Evolutionary conservation across 2,113 vertebrate genomes (phyloP), one percentile per base, ranked within the genome.

Genomic region (Pomatorhinus ruficollis): DNA sequence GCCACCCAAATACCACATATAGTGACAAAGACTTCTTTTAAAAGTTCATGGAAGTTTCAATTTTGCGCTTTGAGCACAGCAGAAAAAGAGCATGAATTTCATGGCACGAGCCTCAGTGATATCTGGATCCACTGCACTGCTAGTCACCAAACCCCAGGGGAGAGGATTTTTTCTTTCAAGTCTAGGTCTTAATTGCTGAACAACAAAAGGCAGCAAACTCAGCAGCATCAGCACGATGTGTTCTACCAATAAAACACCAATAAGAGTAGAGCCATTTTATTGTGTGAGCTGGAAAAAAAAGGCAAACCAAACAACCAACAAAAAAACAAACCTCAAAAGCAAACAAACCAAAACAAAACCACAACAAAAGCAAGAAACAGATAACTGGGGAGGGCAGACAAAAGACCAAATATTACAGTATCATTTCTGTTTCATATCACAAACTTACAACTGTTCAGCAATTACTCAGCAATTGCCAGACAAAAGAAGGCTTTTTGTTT

Each of bases 401-500:
- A 70, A 69, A 91, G 11, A 80, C 9, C 92, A 92, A 66, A 83
- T 57, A 78, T 52, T 88, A 49, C 24, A 5, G 24, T 70, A 97
- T 79, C 12, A 50, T 65, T 96, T 57, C 31, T 54, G 59, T 89
- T 94, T 93, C 69, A 40, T 53, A 86, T 45, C 47, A 84, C 20
- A 92, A 87, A 79, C 49, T 53, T 18, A 3, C 25, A 91, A 65
- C 22, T 50, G 20, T 69, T 96, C 53, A 91, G 49, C 30, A 89
- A 77, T 93, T 95, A 82, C 70, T 96, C 79, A 59, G 72, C 64
- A 71, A 57, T 24, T 76, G 27, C 74, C 61, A 93, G 27, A 89
- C 78, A 61, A 96, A 96, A 52, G 56, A 78, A 84, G 54, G 68
- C 50, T 96, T 96, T 93, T 45, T 91, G 53, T 83, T 96, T 95